Conservation (phyloP, 2,113 vertebrate species). For the Carassius carassius region DNA sequence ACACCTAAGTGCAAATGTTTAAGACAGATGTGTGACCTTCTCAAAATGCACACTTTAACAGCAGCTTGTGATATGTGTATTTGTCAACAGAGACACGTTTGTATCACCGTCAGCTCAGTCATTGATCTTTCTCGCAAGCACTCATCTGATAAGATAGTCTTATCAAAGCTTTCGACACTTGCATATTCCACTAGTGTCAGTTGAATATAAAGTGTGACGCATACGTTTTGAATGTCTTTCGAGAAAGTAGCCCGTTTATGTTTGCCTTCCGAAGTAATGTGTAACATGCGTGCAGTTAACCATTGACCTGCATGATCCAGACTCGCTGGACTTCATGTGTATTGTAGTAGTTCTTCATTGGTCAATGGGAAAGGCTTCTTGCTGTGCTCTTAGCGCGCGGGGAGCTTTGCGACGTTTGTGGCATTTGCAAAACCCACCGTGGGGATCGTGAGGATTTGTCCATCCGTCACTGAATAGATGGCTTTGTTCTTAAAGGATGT, state of each 20-base stretch:
- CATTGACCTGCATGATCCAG: conserved; percentile 63
- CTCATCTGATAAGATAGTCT: background rate
- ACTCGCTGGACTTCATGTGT: conserved; percentile 42
- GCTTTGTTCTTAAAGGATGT: conserved; percentile 74
- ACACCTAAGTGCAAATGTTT: background rate
- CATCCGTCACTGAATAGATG: conserved; percentile 73
- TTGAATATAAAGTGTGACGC: background rate
- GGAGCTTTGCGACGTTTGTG: conserved; percentile 45
- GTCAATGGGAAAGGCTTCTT: conserved; percentile 37
- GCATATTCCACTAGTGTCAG: background rate
- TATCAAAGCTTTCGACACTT: conserved; percentile 27
- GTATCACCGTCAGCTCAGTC: background rate
- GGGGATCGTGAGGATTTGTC: conserved; percentile 62
- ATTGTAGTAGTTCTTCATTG: conserved; percentile 45
- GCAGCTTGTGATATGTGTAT: background rate
- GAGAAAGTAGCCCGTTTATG: background rate
- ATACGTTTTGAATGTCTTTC: background rate
- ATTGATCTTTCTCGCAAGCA: background rate
- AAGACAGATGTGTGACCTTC: background rate
- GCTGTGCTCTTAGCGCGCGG: conserved; percentile 27
- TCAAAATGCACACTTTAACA: background rate
- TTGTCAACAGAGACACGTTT: conserved; percentile 19
- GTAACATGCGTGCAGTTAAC: conserved; percentile 61
- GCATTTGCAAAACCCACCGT: conserved; percentile 47
- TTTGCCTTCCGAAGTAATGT: conserved; percentile 50